Evolutionary conservation across 2,797 vertebrate species (phyloP), one percentile per base, ranked within the genome.

Genomic region (Pampus argenteus): DNA sequence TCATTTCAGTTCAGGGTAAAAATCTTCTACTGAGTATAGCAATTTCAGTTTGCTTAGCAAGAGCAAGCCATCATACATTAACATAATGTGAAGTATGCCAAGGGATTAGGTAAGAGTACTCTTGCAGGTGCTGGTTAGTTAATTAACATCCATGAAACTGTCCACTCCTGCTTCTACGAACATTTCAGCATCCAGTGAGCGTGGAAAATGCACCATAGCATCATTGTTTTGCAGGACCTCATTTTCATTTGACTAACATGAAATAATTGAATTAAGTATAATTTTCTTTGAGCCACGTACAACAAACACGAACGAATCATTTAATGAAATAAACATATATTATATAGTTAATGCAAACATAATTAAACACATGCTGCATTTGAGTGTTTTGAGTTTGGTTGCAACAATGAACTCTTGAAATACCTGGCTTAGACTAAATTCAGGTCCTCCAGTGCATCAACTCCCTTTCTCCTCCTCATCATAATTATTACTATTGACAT

Each of bases 401-500:
- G 42, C 55, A 70, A 31, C 17, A 36, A 45, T n/a, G 31, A 28
- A 10, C 8, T 45, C 22, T 55, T 47, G 40, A 48, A 28, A 48
- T 55, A 26, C 15, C 15, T 26, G 26, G 2, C 6, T 58, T 11
- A 4, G 9, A 22, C 17, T 20, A 42, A 55, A 56, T 22, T 20
- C 18, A 45, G 6, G 14, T 20, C 18, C 18, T 52, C 48, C 17
- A 9, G 38, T 49, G 45, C 26, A 44, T 29, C 49, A 61, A 17
- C 40, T 47, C 14, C 9, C 20, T 52, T 28, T 31, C 22, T 45
- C 5, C 6, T 45, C 50, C 9, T 25, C 34, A 2, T 67, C 48
- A 61, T 29, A n/a, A 20, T 54, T 20, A 38, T 60, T 20, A 23
- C 38, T 60, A 20, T 17, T 61, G 57, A 61, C 22, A 59, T 60